These are phyloP conservation scores for Pachyseris speciosa DNA, from an alignment of 64 coral and sea anemone species.

Conservation along the genomic window DNA sequence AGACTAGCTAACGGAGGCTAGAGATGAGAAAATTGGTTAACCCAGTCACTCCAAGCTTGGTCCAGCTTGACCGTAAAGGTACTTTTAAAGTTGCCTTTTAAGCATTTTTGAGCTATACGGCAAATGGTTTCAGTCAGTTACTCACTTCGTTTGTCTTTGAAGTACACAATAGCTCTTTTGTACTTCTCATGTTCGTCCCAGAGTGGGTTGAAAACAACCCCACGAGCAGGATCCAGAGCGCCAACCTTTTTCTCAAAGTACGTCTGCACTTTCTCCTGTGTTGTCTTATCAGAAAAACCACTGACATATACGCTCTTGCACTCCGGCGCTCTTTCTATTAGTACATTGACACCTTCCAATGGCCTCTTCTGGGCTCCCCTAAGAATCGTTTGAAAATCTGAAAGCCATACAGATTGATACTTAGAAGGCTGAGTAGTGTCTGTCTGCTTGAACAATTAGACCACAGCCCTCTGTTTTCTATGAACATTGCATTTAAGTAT, in stretches of 20 bases:
- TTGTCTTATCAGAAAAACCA: not conserved
- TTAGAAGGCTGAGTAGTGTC: not conserved
- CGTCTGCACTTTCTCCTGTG: not conserved
- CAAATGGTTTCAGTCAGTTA: not conserved
- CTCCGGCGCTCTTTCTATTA: constrained; percentile 37
- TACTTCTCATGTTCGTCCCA: not conserved
- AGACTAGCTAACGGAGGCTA: too few species aligned
- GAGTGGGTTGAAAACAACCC: not conserved
- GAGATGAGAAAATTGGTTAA: too few species aligned
- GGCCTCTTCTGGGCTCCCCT: not conserved
- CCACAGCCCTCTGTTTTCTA: too few species aligned
- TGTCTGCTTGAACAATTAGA: too few species aligned
- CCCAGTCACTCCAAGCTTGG: too few species aligned
- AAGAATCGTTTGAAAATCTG: constrained; percentile 28
- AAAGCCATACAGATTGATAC: not conserved
- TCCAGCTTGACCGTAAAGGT: too few species aligned
- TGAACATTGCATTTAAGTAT: too few species aligned
- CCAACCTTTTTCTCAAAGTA: constrained; percentile 36
- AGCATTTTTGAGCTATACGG: too few species aligned
- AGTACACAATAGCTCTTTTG: constrained; percentile 53
- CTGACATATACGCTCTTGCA: constrained; percentile 46
- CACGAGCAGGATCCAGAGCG: not conserved
- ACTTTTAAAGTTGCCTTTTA: too few species aligned
- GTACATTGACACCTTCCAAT: not conserved
- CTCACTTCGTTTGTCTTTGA: constrained; percentile 16